Percentiles rank a stretch among this genome's conserved stretches.
phyloP scores from a whole-genome alignment of 2,113 vertebrate species.

The Zapornia atra region DNA sequence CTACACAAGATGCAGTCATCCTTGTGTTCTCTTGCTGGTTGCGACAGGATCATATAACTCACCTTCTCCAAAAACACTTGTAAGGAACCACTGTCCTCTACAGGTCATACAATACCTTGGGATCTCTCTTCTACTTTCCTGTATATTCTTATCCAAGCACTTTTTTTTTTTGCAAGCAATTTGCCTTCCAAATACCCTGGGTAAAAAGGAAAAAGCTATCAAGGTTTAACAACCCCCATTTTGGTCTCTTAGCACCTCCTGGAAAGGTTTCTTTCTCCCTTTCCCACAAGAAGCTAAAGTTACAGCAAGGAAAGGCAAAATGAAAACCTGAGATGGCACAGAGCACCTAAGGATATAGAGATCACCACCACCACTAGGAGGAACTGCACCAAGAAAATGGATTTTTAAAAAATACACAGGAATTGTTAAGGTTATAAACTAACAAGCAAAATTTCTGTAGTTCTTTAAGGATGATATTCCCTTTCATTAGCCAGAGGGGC shows the following conservation, averaged over 20 bases:
- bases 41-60: not conserved
- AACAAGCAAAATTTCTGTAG: conserved; percentile 3
- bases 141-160: conserved; percentile 1
- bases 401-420: conserved; percentile 17
- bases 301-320: conserved; percentile 22
- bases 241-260: not conserved
- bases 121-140: not conserved
- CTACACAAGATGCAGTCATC: not conserved
- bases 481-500: conserved; percentile 31
- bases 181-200: conserved; percentile 25
- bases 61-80: not conserved
- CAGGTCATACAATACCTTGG: not conserved
- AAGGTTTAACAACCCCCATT: conserved; percentile 42
- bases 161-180: conserved; percentile 10
- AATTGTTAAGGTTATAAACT: conserved; percentile 53
- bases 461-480: conserved; percentile 31
- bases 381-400: conserved; percentile 35
- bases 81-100: not conserved
- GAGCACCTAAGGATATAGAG: conserved; percentile 5
- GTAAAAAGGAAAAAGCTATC: conserved; percentile 46
- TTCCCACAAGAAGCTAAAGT: not conserved
- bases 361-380: conserved; percentile 22
- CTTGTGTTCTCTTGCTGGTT: not conserved
- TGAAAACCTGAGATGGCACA: not conserved
- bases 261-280: not conserved